Base-by-base conservation (phyloP, 1,140 invertebrate genomes). In the Ctenoplectra terminalis region DNA sequence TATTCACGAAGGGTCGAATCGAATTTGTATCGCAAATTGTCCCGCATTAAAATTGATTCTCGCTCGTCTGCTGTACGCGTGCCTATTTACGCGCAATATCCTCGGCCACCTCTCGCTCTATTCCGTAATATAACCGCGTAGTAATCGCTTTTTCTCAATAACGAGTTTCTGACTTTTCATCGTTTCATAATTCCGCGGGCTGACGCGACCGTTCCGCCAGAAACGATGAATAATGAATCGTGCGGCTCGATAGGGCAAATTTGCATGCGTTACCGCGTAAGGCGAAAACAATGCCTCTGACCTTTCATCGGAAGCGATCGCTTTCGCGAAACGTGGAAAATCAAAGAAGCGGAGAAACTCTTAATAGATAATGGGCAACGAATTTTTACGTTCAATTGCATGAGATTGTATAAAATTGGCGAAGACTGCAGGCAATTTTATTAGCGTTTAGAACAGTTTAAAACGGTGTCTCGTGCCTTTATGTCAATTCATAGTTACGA, bases 171-270 rank as follows among this genome's bases (percentile, higher is more conserved):
- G 48, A 83, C 60, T 52, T 72, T 72, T 85, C 77, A 76, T 85
- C 84, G 84, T 85, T 81, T 85, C 60, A 75, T 86, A 86, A 86
- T 85, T 50, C 70, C 58, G 40, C 63, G 56, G 46, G 80, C 60
- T 63, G 34, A 63, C 60, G 34, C 34, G 37, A n/a, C 13, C 2
- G 37, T 64, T 64, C 61, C 61, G 37, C 7, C 61, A 43, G 37
- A 5, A 40, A 26, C 61, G 61, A 83, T 87, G 83, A 88, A 88
- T 76, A 88, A 88, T 88, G 86, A 85, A 88, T 88, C 82, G 81
- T 66, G 37, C 81, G 81, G 83, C 83, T 87, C 82, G 85, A 29
- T 72, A 34, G 66, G 58, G 5, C 40, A 0, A 64, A 88, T 88
- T 88, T 87, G 83, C 86, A 88, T 88, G 50, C 52, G 75, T 61